Evolutionary conservation across 2,888 invertebrate species (phyloP), one percentile per base, ranked within the genome.

Genomic region (Drosophila yooni): DNA sequence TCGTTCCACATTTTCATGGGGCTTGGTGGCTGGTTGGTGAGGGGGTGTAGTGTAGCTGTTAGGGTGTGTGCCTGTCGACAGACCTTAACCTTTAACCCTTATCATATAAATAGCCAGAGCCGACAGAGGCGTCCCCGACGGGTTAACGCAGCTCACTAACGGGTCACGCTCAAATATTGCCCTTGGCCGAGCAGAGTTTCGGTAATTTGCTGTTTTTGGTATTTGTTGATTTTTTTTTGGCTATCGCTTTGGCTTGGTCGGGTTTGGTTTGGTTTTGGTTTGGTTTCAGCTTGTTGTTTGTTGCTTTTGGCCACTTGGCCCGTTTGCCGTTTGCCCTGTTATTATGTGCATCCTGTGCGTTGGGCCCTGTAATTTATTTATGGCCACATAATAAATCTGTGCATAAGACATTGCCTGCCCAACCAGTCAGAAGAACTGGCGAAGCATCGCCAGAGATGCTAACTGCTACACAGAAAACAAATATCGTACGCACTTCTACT

Each of bases 321-420:
- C 21, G 13, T 36, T 36, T 53, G 64, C 46, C 59, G 36, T 43
- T 57, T n/a, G 52, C 59, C 70, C 80, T 71, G 71, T 78, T 78
- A 73, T 70, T 77, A 73, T 71, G 70, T 83, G 83, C 73, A 81
- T 74, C 71, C 81, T 77, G 83, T 82, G 84, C 74, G 72, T 70
- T 82, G 78, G 81, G 82, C 74, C 81, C 79, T 82, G 89, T 88
- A 88, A 86, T 91, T 91, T 91, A 91, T 91, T 90, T 91, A 91
- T 91, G 90, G 90, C 90, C 90, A 90, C 86, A 91, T 86, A 85
- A 91, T 91, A 91, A 91, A 91, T 91, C 91, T 91, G 86, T 75
- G 82, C 86, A 79, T 74, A 89, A 91, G 88, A 89, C 86, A 86
- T 85, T 83, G 80, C 79, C 76, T 61, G 89, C 48, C 84, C 82